Conservation (phyloP, 2,113 vertebrate species). For the Lasiurus borealis region DNA sequence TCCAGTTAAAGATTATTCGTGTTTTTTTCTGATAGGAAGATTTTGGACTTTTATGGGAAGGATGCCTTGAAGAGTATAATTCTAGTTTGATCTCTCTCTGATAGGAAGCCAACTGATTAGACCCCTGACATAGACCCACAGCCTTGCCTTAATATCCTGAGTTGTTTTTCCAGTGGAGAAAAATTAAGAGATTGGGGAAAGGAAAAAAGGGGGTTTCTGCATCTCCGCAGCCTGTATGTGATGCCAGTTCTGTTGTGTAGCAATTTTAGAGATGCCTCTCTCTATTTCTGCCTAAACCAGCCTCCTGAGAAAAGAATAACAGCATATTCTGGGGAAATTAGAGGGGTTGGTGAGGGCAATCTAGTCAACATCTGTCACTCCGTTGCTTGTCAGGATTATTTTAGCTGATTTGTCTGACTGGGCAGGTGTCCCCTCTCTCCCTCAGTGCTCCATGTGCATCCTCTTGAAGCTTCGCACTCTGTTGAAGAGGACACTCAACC, state of each 20-base stretch:
- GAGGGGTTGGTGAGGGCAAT: constrained; percentile 62
- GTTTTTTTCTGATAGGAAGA: constrained; percentile 31
- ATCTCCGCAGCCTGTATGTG: constrained; percentile 6
- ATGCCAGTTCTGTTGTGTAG: not conserved
- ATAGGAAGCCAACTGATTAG: constrained; percentile 15
- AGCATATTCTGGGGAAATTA: constrained; percentile 46
- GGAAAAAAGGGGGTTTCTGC: not conserved
- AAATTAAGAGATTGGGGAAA: not conserved
- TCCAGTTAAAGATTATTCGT: constrained; percentile 36
- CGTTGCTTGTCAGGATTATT: constrained; percentile 80
- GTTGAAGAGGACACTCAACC: constrained; percentile 82
- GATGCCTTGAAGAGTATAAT: not conserved
- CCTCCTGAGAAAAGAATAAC: constrained; percentile 8
- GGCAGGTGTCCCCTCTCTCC: constrained; percentile 83
- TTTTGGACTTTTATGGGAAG: not conserved
- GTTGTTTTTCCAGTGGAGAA: constrained; percentile 43
- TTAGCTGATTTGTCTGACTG: constrained; percentile 81
- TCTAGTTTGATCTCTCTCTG: not conserved
- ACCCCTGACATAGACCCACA: not conserved
- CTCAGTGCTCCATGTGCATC: constrained; percentile 82
- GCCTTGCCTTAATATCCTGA: not conserved
- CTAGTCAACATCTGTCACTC: constrained; percentile 75
- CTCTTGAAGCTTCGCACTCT: constrained; percentile 83
- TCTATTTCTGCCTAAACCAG: constrained; percentile 54
- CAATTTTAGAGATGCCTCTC: constrained; percentile 56